Percentiles rank a stretch among this genome's conserved stretches.
Conservation (phyloP, 2,888 invertebrate species). For the Tetragonisca angustula region DNA sequence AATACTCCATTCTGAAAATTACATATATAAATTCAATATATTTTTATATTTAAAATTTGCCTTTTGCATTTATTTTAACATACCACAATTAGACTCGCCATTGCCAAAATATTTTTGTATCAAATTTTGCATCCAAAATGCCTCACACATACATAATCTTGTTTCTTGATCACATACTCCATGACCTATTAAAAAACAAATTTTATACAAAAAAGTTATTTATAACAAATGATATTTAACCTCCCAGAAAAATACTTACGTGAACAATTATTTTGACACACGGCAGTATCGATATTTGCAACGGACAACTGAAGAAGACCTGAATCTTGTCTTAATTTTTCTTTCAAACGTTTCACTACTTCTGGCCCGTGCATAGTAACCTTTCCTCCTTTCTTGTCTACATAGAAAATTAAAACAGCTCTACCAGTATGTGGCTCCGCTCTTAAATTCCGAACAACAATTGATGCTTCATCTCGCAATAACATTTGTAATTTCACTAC, state of each 20-base stretch:
- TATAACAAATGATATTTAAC: neutral
- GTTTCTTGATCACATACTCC: conserved; percentile 94
- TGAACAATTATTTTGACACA: conserved; percentile 97
- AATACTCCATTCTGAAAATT: conserved; percentile 93
- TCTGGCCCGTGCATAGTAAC: conserved; percentile 86
- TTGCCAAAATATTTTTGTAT: conserved; percentile 87
- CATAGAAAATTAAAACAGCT: conserved; percentile 88
- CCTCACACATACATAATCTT: conserved; percentile 94
- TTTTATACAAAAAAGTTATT: neutral
- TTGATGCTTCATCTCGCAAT: conserved; percentile 89
- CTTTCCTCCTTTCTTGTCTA: conserved; percentile 86
- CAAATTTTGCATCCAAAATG: conserved; percentile 98
- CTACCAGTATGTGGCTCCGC: conserved; percentile 85
- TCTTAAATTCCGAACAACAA: conserved; percentile 84
- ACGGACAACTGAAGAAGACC: conserved; percentile 90
- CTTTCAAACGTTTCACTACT: conserved; percentile 88
- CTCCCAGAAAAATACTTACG: conserved; percentile 81
- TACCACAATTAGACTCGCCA: conserved; percentile 93
- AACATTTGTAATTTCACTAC: conserved; percentile 92
- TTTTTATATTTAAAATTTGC: neutral
- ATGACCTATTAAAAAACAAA: conserved; percentile 85
- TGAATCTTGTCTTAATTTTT: conserved; percentile 89
- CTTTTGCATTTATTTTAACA: conserved; percentile 58
- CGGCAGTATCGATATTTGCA: conserved; percentile 91
- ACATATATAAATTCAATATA: neutral